phyloP scores from a whole-genome alignment of 2,797 vertebrate species.

The Sparus aurata region DNA sequence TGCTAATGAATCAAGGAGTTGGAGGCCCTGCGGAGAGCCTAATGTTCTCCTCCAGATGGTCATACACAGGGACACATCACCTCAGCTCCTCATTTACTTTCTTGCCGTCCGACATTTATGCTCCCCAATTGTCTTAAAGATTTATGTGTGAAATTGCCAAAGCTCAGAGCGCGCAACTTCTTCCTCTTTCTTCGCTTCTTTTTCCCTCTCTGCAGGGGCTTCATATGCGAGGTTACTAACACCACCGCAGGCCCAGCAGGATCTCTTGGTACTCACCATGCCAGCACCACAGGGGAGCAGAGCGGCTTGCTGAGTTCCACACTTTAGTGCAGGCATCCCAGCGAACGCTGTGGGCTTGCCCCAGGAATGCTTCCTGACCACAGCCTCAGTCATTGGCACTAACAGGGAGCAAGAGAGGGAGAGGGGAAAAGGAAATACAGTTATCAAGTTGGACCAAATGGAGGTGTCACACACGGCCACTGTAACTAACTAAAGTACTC shows the following conservation, averaged over 20 bases:
- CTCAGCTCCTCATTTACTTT: conserved; percentile 68
- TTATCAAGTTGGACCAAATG: conserved; percentile 47
- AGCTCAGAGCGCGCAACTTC: conserved; percentile 40
- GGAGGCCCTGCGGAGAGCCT: conserved; percentile 63
- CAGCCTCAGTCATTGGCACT: conserved; percentile 72
- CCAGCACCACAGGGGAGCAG: conserved; percentile 79
- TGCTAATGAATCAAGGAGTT: conserved; percentile 67
- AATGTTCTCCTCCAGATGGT: conserved; percentile 77
- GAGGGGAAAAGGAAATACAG: conserved; percentile 47
- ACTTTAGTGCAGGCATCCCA: conserved; percentile 75
- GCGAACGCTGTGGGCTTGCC: conserved; percentile 77
- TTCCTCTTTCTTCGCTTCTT: conserved; percentile 41
- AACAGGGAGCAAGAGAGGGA: conserved; percentile 53
- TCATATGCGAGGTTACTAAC: conserved; percentile 73
- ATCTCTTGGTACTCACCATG: conserved; percentile 76
- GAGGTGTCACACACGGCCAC: conserved; percentile 19
- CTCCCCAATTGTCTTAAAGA: conserved; percentile 66
- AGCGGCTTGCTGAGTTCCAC: conserved; percentile 78
- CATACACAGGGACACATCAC: conserved; percentile 62
- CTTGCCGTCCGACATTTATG: conserved; percentile 52
- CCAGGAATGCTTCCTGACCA: conserved; percentile 80
- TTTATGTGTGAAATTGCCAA: conserved; percentile 61
- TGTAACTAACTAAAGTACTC: background rate
- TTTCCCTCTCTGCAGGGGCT: conserved; percentile 76
- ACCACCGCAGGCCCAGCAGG: conserved; percentile 83